Conservation (phyloP, 2,113 vertebrate genomes). For the Tyrannus savana region DNA sequence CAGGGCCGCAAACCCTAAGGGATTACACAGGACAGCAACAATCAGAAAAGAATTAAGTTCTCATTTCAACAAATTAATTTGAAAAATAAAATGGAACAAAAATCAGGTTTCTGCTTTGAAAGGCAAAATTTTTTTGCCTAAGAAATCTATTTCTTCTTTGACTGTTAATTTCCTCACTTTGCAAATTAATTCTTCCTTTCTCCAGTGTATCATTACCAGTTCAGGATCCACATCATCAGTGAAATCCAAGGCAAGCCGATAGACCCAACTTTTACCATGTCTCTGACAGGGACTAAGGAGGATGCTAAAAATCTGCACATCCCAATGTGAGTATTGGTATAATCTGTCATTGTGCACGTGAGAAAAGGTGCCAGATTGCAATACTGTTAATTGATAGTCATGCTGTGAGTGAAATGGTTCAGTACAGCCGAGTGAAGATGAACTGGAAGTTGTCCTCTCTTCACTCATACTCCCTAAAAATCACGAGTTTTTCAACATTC, state of each 20-base stretch:
- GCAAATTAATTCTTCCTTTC: background rate
- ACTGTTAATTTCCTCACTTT: background rate
- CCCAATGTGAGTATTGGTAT: conserved; percentile 80
- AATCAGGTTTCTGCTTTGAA: background rate
- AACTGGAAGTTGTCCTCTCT: background rate
- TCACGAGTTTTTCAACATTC: background rate
- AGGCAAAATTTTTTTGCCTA: background rate
- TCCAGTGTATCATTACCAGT: conserved; percentile 91
- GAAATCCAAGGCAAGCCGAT: conserved; percentile 72
- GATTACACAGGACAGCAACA: background rate
- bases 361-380: background rate
- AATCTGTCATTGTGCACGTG: background rate
- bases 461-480: background rate
- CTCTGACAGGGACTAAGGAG: conserved; percentile 83
- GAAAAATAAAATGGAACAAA: background rate
- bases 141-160: background rate
- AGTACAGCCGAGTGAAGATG: background rate
- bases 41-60: background rate
- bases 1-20: background rate
- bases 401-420: background rate
- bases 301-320: conserved; percentile 81
- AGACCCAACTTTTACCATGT: conserved; percentile 81
- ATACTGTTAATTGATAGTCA: background rate
- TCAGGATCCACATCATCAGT: conserved; percentile 89
- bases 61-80: background rate